phyloP scores from a whole-genome alignment of 2,888 invertebrate genomes.

The Pandemis heparana region DNA sequence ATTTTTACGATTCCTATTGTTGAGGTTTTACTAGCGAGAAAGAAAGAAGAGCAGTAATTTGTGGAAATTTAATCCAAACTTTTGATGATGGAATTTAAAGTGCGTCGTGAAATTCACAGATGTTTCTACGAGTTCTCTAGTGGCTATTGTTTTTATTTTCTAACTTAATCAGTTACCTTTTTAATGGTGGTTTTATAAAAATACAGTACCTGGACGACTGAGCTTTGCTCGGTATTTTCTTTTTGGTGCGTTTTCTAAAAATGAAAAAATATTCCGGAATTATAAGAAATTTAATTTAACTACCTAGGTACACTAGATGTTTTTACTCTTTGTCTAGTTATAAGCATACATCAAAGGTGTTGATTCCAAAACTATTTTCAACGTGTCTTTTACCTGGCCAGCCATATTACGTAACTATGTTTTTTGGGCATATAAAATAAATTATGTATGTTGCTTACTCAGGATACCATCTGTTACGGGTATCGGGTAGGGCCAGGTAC shows the following conservation, averaged over 20 bases:
- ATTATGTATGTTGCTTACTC: not conserved
- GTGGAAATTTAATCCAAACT: constrained; percentile 46
- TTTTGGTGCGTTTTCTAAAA: too few species aligned
- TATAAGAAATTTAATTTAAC: too few species aligned
- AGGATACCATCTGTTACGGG: constrained; percentile 2
- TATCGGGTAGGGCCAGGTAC: not conserved
- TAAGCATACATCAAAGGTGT: too few species aligned
- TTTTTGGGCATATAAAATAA: not conserved
- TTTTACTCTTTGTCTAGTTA: too few species aligned
- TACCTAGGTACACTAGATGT: too few species aligned
- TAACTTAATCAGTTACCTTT: not conserved
- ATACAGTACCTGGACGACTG: too few species aligned
- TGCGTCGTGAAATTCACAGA: constrained; percentile 29
- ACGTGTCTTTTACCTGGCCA: too few species aligned
- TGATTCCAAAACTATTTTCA: too few species aligned
- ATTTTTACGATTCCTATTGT: constrained; percentile 58
- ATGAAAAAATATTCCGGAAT: too few species aligned
- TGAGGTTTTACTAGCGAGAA: constrained; percentile 52
- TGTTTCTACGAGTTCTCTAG: constrained; percentile 14
- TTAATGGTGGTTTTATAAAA: not conserved
- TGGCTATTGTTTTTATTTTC: constrained; percentile 1
- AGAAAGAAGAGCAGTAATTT: constrained; percentile 47
- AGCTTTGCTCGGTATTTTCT: too few species aligned
- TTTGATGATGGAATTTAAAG: constrained; percentile 44
- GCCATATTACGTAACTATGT: too few species aligned